Evolutionary conservation across 2,113 vertebrate genomes (phyloP), one percentile per base, ranked within the genome.

Genomic region (Pungitius pungitius): DNA sequence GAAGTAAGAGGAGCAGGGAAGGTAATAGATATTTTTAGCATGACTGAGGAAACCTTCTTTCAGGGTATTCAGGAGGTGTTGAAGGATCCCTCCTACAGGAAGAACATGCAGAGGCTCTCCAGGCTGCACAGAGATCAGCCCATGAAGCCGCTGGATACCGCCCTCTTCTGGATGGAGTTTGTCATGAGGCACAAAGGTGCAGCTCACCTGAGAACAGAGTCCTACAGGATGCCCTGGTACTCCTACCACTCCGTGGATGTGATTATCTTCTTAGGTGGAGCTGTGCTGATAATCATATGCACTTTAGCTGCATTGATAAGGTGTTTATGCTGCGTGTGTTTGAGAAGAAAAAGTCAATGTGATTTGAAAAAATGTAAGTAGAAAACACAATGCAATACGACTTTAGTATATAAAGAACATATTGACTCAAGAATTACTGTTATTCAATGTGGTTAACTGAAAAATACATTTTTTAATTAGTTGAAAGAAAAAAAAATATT

Each of bases 181-280:
- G 33, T 35, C 4, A 35, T 35, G 33, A 35, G 33, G 6, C 33
- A 35, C 33, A 35, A 35, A 35, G 33, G 33, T 35, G 33, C 33
- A 35, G 33, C 33, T 35, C 33, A 35, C 33, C 33, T 35, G 33
- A 35, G 33, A 35, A 35, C 33, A 35, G 33, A 35, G 33, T 35
- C 33, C 33, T 35, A 35, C 33, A 35, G 7, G 33, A 35, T 35
- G 33, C 33, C 33, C 22, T 92, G 92, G 93, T 93, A 92, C 1
- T 77, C 80, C 12, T 94, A 93, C 59, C 8, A 92, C 71, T 90
- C 85, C 51, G 54, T 92, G 1, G 92, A 94, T 76, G 79, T 91
- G 18, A 43, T 91, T 2, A n/a, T 75, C 0, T 51, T 90, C n/a
- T 67, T 90, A 30, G 20, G 2, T 54, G 63, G 18, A 57, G 55